Evolutionary conservation across 2,113 vertebrate genomes (phyloP).

Genomic region (Psophia crepitans): DNA sequence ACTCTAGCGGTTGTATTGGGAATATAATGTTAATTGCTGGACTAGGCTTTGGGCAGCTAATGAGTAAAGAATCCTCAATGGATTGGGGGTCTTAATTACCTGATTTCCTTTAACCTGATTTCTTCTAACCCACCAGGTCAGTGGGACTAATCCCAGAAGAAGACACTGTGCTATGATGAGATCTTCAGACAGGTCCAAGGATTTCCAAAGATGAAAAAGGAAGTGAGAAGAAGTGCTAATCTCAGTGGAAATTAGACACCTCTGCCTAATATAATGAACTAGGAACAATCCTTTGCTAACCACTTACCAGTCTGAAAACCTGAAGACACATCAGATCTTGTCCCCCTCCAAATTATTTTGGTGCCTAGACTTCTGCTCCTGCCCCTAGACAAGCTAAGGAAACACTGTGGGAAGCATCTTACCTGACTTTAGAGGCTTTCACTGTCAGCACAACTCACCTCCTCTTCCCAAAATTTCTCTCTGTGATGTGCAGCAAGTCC

Average conservation of each 20-base stretch:
- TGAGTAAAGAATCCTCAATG: constrained; percentile 19
- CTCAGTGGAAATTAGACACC: background rate
- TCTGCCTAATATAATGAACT: background rate
- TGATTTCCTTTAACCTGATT: constrained; percentile 57
- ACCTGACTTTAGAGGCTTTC: background rate
- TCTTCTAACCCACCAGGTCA: constrained; percentile 22
- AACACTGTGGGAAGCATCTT: background rate
- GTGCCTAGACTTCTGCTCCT: background rate
- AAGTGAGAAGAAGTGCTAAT: background rate
- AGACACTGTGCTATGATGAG: rapidly evolving
- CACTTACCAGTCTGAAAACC: background rate
- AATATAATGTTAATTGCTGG: constrained; percentile 31
- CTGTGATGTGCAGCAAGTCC: background rate
- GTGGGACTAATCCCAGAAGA: constrained; percentile 19
- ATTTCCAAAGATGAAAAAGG: background rate
- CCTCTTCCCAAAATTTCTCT: background rate
- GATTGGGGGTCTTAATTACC: constrained; percentile 44
- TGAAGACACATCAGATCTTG: background rate
- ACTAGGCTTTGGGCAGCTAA: constrained; percentile 54
- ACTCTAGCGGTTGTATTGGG: background rate
- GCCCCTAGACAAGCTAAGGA: background rate
- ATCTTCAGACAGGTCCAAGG: background rate
- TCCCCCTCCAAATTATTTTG: background rate
- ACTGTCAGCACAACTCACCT: background rate
- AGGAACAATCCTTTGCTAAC: background rate